phyloP scores from a whole-genome alignment of 2,888 invertebrate genomes.

The Drosophila paracracens region DNA sequence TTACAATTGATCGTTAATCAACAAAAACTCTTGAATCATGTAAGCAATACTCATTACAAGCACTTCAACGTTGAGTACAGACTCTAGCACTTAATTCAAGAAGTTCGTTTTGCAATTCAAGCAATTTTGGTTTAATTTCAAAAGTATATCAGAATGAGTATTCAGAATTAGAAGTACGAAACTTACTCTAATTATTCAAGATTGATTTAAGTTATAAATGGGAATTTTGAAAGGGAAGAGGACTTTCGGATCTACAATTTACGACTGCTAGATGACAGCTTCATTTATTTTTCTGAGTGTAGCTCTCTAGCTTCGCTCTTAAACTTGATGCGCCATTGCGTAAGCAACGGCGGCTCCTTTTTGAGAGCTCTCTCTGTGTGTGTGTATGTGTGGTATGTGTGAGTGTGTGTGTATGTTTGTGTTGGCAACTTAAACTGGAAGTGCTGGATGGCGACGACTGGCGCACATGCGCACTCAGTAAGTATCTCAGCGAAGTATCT shows the following conservation, averaged over 20 bases:
- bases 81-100: background rate
- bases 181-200: background rate
- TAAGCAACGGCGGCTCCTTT: constrained; percentile 52
- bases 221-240: background rate
- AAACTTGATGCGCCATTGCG: constrained; percentile 59
- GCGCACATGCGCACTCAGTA: constrained; percentile 56
- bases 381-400: constrained; percentile 15
- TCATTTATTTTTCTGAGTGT: background rate
- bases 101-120: background rate
- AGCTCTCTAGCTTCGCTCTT: background rate
- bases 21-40: background rate
- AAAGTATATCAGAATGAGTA: background rate
- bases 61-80: background rate
- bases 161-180: background rate
- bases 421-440: constrained; percentile 47
- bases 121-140: background rate
- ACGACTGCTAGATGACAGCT: background rate
- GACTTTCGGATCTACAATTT: background rate
- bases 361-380: constrained; percentile 17
- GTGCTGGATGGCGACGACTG: constrained; percentile 37
- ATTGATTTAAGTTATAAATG: background rate
- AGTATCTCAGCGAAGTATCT: constrained; percentile 34
- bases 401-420: constrained; percentile 31
- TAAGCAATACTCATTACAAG: background rate
- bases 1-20: background rate